phyloP scores from a whole-genome alignment of 2,113 vertebrate genomes.

The Poeciliopsis turrubarensis region DNA sequence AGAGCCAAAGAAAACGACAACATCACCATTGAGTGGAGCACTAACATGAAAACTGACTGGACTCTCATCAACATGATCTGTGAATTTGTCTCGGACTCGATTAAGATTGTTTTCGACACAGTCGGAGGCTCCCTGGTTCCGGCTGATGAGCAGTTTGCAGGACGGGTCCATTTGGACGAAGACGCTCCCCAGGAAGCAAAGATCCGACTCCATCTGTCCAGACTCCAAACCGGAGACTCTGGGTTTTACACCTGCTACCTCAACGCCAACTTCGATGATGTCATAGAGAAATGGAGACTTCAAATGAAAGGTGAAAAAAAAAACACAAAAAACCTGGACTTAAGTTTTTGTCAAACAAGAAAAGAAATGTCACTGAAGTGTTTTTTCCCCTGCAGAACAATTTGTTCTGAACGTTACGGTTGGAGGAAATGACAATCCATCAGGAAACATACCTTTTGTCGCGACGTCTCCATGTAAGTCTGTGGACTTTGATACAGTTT shows the following conservation, averaged over 20 bases:
- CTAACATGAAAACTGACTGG: not conserved
- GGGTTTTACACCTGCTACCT: not conserved
- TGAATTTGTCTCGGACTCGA: not conserved
- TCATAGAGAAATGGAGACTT: not conserved
- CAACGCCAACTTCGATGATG: not conserved
- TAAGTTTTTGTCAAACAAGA: not conserved
- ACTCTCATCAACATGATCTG: not conserved
- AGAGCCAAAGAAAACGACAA: slow-evolving; percentile 6
- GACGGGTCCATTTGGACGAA: slow-evolving; percentile 17
- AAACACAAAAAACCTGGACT: not conserved
- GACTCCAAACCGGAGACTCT: slow-evolving; percentile 19
- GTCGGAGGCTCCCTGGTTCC: not conserved
- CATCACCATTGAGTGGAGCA: not conserved
- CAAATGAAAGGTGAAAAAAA: not conserved
- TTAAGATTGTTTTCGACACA: not conserved
- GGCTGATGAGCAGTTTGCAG: slow-evolving; percentile 6
- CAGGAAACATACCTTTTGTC: not conserved
- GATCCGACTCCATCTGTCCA: slow-evolving; percentile 22
- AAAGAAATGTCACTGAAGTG: not conserved
- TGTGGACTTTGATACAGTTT: not conserved
- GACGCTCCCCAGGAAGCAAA: slow-evolving; percentile 6
- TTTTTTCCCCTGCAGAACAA: not conserved
- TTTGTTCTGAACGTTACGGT: not conserved
- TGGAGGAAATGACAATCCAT: not conserved
- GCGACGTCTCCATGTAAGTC: not conserved